These are phyloP conservation scores for Melanargia galathea DNA, from an alignment of 2,888 invertebrate species.

Conservation along the genomic window DNA sequence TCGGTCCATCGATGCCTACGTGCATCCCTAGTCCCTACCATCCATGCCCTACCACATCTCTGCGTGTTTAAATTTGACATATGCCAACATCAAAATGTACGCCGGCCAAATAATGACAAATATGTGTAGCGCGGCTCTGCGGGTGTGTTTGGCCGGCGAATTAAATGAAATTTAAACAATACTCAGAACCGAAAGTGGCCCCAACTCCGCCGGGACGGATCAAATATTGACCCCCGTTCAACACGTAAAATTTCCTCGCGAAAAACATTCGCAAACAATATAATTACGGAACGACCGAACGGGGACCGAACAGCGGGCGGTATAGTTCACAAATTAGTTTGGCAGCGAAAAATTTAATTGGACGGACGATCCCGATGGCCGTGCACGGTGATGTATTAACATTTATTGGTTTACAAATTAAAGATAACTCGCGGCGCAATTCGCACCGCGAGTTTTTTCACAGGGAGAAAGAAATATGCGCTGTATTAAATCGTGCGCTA, in stretches of 20 bases:
- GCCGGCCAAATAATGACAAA: slow-evolving; percentile 5
- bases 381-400: slow-evolving; percentile 71
- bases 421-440: slow-evolving; percentile 64
- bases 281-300: slow-evolving; percentile 63
- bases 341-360: slow-evolving; percentile 73
- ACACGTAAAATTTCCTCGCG: slow-evolving; percentile 69
- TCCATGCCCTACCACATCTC: no score
- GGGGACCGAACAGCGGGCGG: slow-evolving; percentile 56
- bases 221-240: slow-evolving; percentile 77
- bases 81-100: not conserved
- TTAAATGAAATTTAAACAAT: slow-evolving; percentile 62
- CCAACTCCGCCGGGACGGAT: slow-evolving; percentile 50
- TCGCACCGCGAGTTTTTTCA: slow-evolving; percentile 59
- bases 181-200: slow-evolving; percentile 52
- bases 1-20: no score
- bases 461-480: slow-evolving; percentile 53
- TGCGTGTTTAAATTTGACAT: not conserved
- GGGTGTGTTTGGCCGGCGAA: slow-evolving; percentile 34
- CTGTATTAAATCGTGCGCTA: slow-evolving; percentile 53
- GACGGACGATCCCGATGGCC: slow-evolving; percentile 55
- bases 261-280: slow-evolving; percentile 77
- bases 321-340: slow-evolving; percentile 79
- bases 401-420: slow-evolving; percentile 81
- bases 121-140: slow-evolving; percentile 22
- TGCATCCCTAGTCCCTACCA: no score